A percentile compares a stretch with the other conserved stretches of the same genome.
Evolutionary conservation across 2,888 invertebrate species (phyloP).

Genomic region (Stratiomys singularior): DNA sequence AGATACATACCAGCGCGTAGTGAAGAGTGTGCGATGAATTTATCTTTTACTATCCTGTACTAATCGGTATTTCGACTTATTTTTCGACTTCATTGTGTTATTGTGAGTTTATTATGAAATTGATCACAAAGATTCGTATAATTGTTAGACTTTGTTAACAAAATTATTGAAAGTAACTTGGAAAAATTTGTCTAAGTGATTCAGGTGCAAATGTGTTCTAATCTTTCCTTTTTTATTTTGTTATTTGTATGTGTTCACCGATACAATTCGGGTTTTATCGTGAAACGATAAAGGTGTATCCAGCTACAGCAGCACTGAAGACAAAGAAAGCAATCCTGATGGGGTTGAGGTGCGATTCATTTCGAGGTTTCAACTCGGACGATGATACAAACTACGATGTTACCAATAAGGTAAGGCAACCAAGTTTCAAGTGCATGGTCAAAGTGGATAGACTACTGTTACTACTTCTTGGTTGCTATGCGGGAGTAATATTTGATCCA

Average conservation of each 20-base stretch:
- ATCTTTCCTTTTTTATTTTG: slow-evolving; percentile 7
- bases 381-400: slow-evolving; percentile 49
- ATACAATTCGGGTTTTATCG: neutral
- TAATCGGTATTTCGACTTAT: neutral
- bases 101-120: neutral
- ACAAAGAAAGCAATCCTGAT: slow-evolving; percentile 54
- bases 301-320: slow-evolving; percentile 13
- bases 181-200: neutral
- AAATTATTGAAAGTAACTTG: neutral
- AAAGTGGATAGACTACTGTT: neutral
- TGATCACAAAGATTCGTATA: neutral
- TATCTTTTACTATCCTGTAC: neutral
- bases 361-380: slow-evolving; percentile 57
- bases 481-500: neutral
- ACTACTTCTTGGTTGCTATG: neutral
- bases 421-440: slow-evolving; percentile 3
- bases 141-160: neutral
- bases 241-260: neutral
- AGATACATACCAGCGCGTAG: neutral
- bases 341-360: slow-evolving; percentile 59
- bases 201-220: slow-evolving; percentile 20
- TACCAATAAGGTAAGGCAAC: neutral
- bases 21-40: neutral
- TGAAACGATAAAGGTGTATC: neutral
- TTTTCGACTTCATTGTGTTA: neutral